Percentiles rank a stretch among this genome's conserved stretches.
Evolutionary conservation across 1,140 invertebrate species (phyloP).

Genomic region (Dendrolimus kikuchii): DNA sequence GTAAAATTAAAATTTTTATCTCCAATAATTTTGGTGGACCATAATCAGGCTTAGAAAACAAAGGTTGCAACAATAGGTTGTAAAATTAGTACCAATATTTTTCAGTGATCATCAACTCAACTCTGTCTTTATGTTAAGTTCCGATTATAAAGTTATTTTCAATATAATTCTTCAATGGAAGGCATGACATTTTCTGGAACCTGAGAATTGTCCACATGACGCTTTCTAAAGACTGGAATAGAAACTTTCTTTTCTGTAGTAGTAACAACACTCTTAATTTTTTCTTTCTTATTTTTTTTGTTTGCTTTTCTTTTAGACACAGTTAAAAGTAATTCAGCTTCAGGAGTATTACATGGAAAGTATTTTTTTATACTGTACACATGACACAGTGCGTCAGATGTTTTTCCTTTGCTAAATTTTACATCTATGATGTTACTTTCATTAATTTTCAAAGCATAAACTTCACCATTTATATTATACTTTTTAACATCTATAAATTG

Average conservation of each 20-base stretch:
- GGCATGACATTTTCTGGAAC: slow-evolving; percentile 39
- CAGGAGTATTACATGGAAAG: slow-evolving; percentile 33
- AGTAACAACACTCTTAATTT: slow-evolving; percentile 4
- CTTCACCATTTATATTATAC: slow-evolving; percentile 34
- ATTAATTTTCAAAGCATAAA: slow-evolving; percentile 48
- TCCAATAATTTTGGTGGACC: too few relatives aligned
- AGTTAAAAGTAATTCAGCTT: slow-evolving; percentile 30
- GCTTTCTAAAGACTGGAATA: slow-evolving; percentile 26
- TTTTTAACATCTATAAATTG: slow-evolving; percentile 36
- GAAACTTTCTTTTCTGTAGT: slow-evolving; percentile 12
- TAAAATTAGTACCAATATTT: too few relatives aligned
- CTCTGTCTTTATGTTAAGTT: background rate
- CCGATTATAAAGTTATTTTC: background rate
- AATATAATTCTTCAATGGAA: slow-evolving; percentile 46
- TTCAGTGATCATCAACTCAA: too few relatives aligned
- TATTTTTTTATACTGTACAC: slow-evolving; percentile 40
- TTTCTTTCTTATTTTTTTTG: slow-evolving; percentile 29
- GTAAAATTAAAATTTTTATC: too few relatives aligned
- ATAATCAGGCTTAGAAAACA: too few relatives aligned
- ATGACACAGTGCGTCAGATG: slow-evolving; percentile 25
- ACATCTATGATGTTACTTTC: slow-evolving; percentile 22
- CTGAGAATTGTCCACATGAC: slow-evolving; percentile 31
- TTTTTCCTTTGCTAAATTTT: slow-evolving; percentile 18
- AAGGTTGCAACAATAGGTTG: too few relatives aligned
- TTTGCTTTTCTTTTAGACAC: slow-evolving; percentile 26